Conservation (phyloP, 2,113 vertebrate genomes). For the Gobius niger region DNA sequence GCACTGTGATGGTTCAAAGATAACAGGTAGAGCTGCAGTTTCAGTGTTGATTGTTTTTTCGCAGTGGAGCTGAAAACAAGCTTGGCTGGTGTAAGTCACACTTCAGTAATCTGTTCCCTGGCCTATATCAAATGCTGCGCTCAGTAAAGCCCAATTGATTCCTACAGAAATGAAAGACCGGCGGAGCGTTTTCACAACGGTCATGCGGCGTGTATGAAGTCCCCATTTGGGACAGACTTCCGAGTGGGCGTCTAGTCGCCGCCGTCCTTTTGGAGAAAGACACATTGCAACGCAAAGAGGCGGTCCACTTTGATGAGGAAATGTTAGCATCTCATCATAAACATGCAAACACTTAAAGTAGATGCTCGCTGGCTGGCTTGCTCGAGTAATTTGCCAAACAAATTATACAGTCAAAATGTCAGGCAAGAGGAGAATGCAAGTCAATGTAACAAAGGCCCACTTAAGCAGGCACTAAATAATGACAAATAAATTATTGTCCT, state of each 20-base stretch:
- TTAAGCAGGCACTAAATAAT: background rate
- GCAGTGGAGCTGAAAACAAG: constrained; percentile 40
- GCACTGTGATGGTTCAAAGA: constrained; percentile 7
- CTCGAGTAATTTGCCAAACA: background rate
- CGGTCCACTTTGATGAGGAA: constrained; percentile 32
- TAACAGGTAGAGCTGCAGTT: constrained; percentile 22
- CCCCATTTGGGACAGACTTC: constrained; percentile 37
- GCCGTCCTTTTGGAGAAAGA: background rate
- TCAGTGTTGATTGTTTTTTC: constrained; percentile 30
- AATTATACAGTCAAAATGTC: constrained; percentile 9
- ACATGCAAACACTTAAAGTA: background rate
- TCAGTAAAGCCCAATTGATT: constrained; percentile 67
- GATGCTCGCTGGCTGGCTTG: background rate
- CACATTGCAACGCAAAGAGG: constrained; percentile 32
- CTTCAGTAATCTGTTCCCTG: constrained; percentile 63
- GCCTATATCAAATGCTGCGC: constrained; percentile 59
- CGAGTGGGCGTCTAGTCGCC: background rate
- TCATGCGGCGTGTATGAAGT: constrained; percentile 31
- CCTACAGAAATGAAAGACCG: constrained; percentile 62
- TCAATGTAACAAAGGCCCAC: background rate
- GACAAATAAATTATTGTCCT: background rate
- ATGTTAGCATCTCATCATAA: constrained; percentile 43
- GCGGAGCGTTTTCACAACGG: constrained; percentile 52
- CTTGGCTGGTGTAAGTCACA: constrained; percentile 43
- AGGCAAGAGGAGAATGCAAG: background rate